Percentiles rank a stretch among this genome's conserved stretches.
phyloP scores from a whole-genome alignment of 2,888 invertebrate species.

The Drosophila neutralis region DNA sequence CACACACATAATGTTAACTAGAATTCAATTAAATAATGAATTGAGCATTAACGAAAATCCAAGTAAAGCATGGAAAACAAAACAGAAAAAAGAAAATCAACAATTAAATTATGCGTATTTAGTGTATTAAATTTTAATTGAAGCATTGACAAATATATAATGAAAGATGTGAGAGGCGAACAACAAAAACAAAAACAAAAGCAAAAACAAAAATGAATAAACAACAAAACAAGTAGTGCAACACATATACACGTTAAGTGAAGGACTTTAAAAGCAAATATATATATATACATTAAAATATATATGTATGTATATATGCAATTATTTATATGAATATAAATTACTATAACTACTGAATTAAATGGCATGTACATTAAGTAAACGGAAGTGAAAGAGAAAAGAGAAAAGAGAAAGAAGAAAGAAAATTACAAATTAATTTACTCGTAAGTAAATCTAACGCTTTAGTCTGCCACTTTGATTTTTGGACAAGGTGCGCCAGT shows the following conservation, averaged over 20 bases:
- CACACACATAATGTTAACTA: conserved; percentile 64
- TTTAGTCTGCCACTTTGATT: conserved; percentile 80
- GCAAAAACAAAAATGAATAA: neutral
- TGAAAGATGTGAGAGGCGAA: conserved; percentile 15
- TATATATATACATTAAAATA: conserved; percentile 51
- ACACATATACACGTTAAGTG: conserved; percentile 56
- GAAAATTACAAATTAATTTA: conserved; percentile 63
- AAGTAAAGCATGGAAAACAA: conserved; percentile 30
- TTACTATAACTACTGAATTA: conserved; percentile 66
- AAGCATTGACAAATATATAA: conserved; percentile 43
- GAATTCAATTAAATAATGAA: conserved; percentile 68
- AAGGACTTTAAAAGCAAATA: conserved; percentile 71
- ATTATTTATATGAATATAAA: conserved; percentile 71
- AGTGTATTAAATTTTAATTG: conserved; percentile 73
- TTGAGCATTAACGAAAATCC: conserved; percentile 55
- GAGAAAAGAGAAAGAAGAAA: conserved; percentile 2
- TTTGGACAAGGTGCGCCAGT: conserved; percentile 78
- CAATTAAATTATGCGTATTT: conserved; percentile 55
- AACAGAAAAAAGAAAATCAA: conserved; percentile 31
- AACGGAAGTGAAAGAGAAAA: conserved; percentile 25
- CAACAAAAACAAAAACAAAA: neutral
- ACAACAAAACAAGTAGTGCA: conserved; percentile 27
- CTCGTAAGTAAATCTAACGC: conserved; percentile 75
- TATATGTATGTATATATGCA: conserved; percentile 43
- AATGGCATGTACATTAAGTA: conserved; percentile 75